Percentiles rank a stretch among this genome's conserved stretches.
Conservation (phyloP, 2,113 vertebrate genomes). For the Sinocyclocheilus anshuiensis region DNA sequence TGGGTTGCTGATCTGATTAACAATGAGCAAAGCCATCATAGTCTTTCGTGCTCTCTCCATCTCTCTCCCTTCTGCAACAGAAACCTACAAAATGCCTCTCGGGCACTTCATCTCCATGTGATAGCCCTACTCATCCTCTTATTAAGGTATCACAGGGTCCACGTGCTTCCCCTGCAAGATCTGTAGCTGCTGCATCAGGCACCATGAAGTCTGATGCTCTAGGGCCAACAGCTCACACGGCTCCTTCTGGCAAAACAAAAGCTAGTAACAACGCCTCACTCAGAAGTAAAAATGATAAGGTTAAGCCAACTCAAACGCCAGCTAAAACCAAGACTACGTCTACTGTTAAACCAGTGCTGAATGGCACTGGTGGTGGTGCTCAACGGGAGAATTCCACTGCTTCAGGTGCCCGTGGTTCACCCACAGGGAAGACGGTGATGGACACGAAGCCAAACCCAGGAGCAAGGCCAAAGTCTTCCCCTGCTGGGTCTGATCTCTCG, state of each 20-base stretch:
- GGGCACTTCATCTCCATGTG: slow-evolving; percentile 62
- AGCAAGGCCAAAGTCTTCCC: slow-evolving; percentile 83
- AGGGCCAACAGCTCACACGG: slow-evolving; percentile 79
- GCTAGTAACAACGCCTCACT: slow-evolving; percentile 77
- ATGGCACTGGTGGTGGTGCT: slow-evolving; percentile 73
- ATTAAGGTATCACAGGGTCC: slow-evolving; percentile 64
- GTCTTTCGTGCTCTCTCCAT: not conserved
- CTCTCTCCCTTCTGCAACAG: slow-evolving; percentile 53
- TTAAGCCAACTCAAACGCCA: slow-evolving; percentile 75
- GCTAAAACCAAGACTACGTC: slow-evolving; percentile 81
- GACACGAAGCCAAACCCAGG: slow-evolving; percentile 79
- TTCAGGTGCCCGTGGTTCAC: slow-evolving; percentile 74
- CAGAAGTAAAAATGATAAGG: slow-evolving; percentile 81
- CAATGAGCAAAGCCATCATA: slow-evolving; percentile 1
- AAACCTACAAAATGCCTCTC: slow-evolving; percentile 68
- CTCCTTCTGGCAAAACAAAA: slow-evolving; percentile 76
- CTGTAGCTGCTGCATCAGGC: slow-evolving; percentile 64
- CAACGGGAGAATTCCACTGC: slow-evolving; percentile 72
- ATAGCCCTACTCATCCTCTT: slow-evolving; percentile 71
- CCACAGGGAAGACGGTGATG: slow-evolving; percentile 71
- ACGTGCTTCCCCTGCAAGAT: slow-evolving; percentile 57
- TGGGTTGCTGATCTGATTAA: slow-evolving; percentile 10
- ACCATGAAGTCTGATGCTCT: slow-evolving; percentile 97
- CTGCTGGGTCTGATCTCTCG: slow-evolving; percentile 67
- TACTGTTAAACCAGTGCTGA: slow-evolving; percentile 76